Percentiles rank a stretch among this genome's conserved stretches.
phyloP scores from a whole-genome alignment of 2,113 vertebrate genomes.

The Ctenodactylus gundi region DNA sequence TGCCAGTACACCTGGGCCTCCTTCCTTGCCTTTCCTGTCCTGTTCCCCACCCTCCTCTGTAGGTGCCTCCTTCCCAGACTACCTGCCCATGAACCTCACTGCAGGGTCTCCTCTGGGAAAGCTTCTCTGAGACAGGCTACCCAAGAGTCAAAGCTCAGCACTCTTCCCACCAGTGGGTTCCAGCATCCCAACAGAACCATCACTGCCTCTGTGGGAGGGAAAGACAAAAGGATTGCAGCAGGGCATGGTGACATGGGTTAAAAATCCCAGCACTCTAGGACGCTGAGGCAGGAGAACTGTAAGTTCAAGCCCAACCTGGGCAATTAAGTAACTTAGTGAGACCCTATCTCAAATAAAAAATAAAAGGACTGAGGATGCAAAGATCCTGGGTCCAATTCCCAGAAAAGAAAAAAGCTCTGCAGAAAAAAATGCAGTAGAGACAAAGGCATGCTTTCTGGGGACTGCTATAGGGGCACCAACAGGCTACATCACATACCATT shows the following conservation, averaged over 20 bases:
- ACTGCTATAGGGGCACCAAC: background rate
- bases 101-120: background rate
- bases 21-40: background rate
- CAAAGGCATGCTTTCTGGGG: background rate
- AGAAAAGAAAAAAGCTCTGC: too few species aligned
- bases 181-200: background rate
- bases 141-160: background rate
- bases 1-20: rapidly evolving
- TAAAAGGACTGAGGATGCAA: too few species aligned
- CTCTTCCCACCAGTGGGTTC: background rate
- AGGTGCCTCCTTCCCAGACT: background rate
- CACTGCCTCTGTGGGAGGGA: background rate
- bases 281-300: too few species aligned
- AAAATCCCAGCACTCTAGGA: too few species aligned
- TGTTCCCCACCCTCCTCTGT: background rate
- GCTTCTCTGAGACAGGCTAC: background rate
- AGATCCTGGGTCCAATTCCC: too few species aligned
- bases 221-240: background rate
- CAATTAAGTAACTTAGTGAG: too few species aligned
- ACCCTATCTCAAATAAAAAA: too few species aligned
- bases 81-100: background rate
- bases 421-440: too few species aligned
- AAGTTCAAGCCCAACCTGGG: too few species aligned
- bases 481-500: rapidly evolving
- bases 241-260: too few species aligned